Evolutionary conservation across 2,888 invertebrate genomes (phyloP).

Genomic region (Vanessa cardui): DNA sequence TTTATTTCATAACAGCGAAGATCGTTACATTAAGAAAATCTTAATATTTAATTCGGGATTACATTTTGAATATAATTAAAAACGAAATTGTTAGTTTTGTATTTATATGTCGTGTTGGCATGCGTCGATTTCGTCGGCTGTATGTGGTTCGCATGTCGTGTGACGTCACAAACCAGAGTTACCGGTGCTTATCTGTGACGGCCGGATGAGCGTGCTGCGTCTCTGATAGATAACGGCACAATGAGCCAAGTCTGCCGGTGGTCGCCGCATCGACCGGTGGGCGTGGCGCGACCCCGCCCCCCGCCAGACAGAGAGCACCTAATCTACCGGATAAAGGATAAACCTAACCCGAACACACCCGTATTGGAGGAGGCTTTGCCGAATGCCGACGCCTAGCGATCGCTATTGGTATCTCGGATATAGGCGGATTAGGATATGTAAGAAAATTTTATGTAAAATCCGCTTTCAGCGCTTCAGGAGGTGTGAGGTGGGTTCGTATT

Average conservation of each 20-base stretch:
- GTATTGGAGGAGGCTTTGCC: conserved; percentile 74
- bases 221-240: conserved; percentile 78
- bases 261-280: conserved; percentile 76
- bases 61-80: too few relatives aligned
- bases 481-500: neutral
- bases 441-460: conserved; percentile 40
- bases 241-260: conserved; percentile 55
- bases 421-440: conserved; percentile 75
- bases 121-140: conserved; percentile 15
- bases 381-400: conserved; percentile 71
- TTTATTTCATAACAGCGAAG: too few relatives aligned
- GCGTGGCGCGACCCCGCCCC: conserved; percentile 78
- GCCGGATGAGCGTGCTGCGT: conserved; percentile 75
- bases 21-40: too few relatives aligned
- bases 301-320: conserved; percentile 70
- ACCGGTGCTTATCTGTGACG: conserved; percentile 68
- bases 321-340: conserved; percentile 81
- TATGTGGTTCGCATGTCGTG: conserved; percentile 19
- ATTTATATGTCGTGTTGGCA: neutral
- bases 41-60: too few relatives aligned
- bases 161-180: conserved; percentile 60
- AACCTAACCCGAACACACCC: conserved; percentile 69
- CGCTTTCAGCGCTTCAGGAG: conserved; percentile 16
- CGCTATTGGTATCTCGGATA: conserved; percentile 75
- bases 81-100: conserved; percentile 1